Base-by-base conservation (phyloP, 2,797 vertebrate genomes). In the Limosa lapponica region DNA sequence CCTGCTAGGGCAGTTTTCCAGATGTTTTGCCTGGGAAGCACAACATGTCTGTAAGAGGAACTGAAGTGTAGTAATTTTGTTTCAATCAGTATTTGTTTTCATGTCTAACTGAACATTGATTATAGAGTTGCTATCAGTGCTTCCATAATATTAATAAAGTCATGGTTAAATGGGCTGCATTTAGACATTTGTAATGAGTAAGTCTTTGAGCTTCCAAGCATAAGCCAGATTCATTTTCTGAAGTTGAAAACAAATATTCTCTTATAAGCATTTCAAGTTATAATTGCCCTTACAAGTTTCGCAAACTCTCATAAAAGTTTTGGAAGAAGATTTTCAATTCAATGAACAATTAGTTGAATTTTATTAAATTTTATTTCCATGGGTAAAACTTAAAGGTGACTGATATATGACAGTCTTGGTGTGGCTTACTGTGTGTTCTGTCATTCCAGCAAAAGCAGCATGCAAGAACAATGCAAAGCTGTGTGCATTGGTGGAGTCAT, bases 81-180 rank as follows among this genome's bases (percentile, higher is more conserved):
- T 95, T 87, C 64, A 89, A 89, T 85, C 52, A 67, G 57, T 79
- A 65, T 90, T 91, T 87, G 27, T 82, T 95, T 94, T 90, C 84
- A 71, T 86, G 84, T 52, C 61, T 94, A 87, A 92, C 1, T 95
- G 48, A 91, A 74, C 2, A 30, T 39, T 91, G 78, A 77, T 79
- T 92, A 54, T 41, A 87, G 78, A 49, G 16, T 34, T 78, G 37
- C 27, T 89, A 87, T 89, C 81, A 74, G 22, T 62, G 43, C 36
- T 90, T 94, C 70, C 43, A 62, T 84, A 75, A 51, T 66, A 66
- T 67, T 81, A 93, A 71, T 52, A 88, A 93, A 87, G 52, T 52
- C 71, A 64, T 16, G 54, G 55, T 61, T 82, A 94, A 91, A 89
- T 80, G 64, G 43, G 9, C 19, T 85, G 27, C 59, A 32, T 86